A percentile compares a stretch with the other conserved stretches of the same genome.
Conservation (phyloP, 35 echinoderm and acorn worm species). For the Chiridota heheva region DNA sequence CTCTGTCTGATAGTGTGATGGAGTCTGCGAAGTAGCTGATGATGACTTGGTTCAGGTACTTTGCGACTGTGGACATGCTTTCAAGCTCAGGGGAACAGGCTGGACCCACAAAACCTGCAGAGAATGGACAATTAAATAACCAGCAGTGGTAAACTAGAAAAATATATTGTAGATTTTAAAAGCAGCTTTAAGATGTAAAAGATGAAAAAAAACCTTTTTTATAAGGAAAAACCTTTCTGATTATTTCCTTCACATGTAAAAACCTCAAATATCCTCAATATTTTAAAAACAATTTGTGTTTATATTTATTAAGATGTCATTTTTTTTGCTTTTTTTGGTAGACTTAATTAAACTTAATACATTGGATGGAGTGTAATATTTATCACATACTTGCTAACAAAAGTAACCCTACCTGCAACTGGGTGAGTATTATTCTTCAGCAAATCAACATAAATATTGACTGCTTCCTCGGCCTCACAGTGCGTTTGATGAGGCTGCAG, state of each 20-base stretch:
- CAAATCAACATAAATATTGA: constrained; percentile 9
- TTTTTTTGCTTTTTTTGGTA: not conserved
- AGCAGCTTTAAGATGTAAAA: not conserved
- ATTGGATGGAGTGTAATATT: not conserved
- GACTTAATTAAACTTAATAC: not conserved
- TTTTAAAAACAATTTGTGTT: not conserved
- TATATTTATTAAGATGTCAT: not conserved
- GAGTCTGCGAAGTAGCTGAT: constrained; percentile 44
- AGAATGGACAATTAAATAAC: no score
- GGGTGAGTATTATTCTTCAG: constrained; percentile 19
- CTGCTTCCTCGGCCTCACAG: constrained; percentile 14
- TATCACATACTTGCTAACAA: not conserved
- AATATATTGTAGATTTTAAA: no score
- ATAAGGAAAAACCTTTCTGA: not conserved
- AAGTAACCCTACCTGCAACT: constrained; percentile 24
- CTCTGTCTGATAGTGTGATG: constrained; percentile 12
- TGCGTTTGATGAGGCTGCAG: constrained; percentile 19
- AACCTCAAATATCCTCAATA: not conserved
- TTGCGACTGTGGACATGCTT: constrained; percentile 31
- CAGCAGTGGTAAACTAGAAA: no score
- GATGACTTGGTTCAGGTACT: constrained; percentile 47
- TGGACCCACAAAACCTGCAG: constrained; percentile 1
- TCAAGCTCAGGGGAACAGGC: constrained; percentile 32
- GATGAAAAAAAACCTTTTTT: not conserved
- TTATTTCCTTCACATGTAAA: not conserved